A percentile compares a stretch with the other conserved stretches of the same genome.
phyloP scores from a whole-genome alignment of 2,797 vertebrate species.

The Chanos chanos region DNA sequence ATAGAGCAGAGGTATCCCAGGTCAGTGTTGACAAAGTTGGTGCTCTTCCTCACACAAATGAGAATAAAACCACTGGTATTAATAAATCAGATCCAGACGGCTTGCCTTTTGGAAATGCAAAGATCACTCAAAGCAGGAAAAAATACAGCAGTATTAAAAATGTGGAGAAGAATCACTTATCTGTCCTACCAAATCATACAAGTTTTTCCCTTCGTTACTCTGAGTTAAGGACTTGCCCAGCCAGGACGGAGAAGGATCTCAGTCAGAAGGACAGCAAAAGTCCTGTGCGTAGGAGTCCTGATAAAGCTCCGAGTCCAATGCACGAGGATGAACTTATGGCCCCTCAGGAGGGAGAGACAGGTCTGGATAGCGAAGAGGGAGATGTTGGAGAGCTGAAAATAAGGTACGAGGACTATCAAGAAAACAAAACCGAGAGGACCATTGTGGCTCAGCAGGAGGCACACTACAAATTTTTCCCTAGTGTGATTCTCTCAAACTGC shows the following conservation, averaged over 20 bases:
- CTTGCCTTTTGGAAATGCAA: slow-evolving; percentile 79
- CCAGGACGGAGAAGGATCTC: slow-evolving; percentile 62
- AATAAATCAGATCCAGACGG: slow-evolving; percentile 78
- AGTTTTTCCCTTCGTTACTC: slow-evolving; percentile 73
- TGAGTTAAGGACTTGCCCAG: slow-evolving; percentile 65
- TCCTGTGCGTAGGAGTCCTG: slow-evolving; percentile 56
- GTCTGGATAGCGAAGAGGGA: slow-evolving; percentile 76
- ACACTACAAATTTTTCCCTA: slow-evolving; percentile 98
- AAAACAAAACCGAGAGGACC: slow-evolving; percentile 89
- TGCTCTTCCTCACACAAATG: slow-evolving; percentile 70
- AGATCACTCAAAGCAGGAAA: slow-evolving; percentile 78
- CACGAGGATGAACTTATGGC: slow-evolving; percentile 55
- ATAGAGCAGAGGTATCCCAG: slow-evolving; percentile 75
- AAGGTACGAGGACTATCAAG: slow-evolving; percentile 96
- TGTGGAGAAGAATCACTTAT: slow-evolving; percentile 77
- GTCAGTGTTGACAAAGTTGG: slow-evolving; percentile 78
- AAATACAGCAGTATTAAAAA: slow-evolving; percentile 87
- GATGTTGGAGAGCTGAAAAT: slow-evolving; percentile 94
- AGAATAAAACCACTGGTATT: slow-evolving; percentile 71
- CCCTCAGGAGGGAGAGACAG: slow-evolving; percentile 53
- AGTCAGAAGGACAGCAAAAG: slow-evolving; percentile 61
- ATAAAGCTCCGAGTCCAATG: slow-evolving; percentile 50
- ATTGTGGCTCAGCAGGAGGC: slow-evolving; percentile 92
- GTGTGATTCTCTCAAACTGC: slow-evolving; percentile 97
- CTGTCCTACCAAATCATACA: slow-evolving; percentile 71